Base-by-base conservation (phyloP, 2,888 invertebrate species). In the Drosophila histrio region DNA sequence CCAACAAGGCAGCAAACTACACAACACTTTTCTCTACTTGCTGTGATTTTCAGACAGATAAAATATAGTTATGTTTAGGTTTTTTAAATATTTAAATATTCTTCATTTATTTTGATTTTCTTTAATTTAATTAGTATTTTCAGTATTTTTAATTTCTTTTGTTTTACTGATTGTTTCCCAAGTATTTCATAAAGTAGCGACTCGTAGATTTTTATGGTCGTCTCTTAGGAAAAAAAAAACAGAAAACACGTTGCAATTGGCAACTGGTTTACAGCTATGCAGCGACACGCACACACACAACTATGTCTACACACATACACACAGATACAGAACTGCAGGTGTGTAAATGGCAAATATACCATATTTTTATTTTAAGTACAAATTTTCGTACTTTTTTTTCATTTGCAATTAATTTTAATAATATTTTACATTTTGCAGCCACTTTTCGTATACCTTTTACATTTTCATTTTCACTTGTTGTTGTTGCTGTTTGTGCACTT, bases 181-280 rank as follows among this genome's bases (percentile, higher is more conserved):
- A 19, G 15, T 34, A 9, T 52, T 63, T 6, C 50, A 15, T 34
- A 28, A 8, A 44, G 21, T 66, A 17, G 36, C 47, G 22, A 6
- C n/a, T 63, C 21, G 13, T n/a, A 38, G 17, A 36, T 59, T 68
- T 69, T 56, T 56, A 54, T 63, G 58, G 34, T 57, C 39, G 53
- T 62, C 60, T 81, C 78, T 70, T 75, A 65, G 60, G 50, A 65
- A 59, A 57, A 56, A 57, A 36, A 49, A 69, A n/a, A 66, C 68
- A 66, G 60, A 68, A 79, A 83, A 82, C 81, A 87, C 82, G 82
- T 87, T 82, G 82, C 88, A 82, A 82, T 82, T 82, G 79, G 79
- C 87, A 82, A 82, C 82, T 82, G 87, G 87, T 82, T 87, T 82
- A 87, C 85, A 85, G 79, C 85, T 87, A 78, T 81, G 87, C 85